Conservation (phyloP, 2,113 vertebrate genomes). For the Salvelinus alpinus region DNA sequence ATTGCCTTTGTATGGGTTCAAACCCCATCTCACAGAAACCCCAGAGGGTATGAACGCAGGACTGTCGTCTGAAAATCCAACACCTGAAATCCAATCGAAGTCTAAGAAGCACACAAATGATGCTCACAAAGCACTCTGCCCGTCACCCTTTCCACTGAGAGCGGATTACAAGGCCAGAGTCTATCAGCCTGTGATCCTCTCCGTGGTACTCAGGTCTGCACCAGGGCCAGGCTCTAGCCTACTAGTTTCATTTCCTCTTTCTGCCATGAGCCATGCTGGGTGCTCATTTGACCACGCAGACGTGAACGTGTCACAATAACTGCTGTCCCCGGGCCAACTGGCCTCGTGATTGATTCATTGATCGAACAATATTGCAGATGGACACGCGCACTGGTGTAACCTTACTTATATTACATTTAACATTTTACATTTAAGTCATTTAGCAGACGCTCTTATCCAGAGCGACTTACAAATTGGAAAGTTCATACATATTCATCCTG, state of each 20-base stretch:
- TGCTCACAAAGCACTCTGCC: not conserved
- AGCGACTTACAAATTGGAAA: too few species aligned
- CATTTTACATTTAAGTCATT: too few species aligned
- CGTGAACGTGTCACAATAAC: not conserved
- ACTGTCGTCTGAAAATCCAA: not conserved
- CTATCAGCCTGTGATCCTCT: not conserved
- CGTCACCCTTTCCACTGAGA: not conserved
- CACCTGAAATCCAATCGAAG: not conserved
- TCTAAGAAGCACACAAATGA: not conserved
- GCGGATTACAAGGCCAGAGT: not conserved
- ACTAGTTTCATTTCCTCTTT: not conserved
- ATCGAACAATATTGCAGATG: slow-evolving; percentile 18
- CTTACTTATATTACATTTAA: not conserved
- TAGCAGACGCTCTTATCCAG: too few species aligned
- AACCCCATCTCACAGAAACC: not conserved
- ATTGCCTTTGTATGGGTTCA: not conserved
- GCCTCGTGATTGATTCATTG: slow-evolving; percentile 12
- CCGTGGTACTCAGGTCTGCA: too few species aligned
- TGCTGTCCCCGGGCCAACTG: not conserved
- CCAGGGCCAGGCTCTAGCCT: too few species aligned
- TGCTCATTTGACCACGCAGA: slow-evolving; percentile 1
- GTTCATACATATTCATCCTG: too few species aligned
- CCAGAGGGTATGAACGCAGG: not conserved
- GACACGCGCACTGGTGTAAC: slow-evolving; percentile 8
- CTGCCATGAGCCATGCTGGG: not conserved